Base-by-base conservation (phyloP, 1,140 invertebrate genomes). In the Grapholita molesta region DNA sequence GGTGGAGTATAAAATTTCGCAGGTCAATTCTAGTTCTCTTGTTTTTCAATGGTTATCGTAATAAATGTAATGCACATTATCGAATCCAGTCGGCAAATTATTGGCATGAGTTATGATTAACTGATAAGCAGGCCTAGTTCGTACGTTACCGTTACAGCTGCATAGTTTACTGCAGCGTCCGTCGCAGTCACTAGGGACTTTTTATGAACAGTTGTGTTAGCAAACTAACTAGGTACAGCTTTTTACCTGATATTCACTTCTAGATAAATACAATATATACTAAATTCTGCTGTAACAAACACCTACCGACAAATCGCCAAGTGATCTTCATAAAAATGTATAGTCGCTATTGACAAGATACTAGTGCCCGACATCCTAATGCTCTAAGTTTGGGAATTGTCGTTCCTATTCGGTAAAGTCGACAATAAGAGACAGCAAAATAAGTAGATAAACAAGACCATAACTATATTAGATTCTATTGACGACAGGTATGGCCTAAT, bases 171-270 rank as follows among this genome's bases (percentile, higher is more conserved):
- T 64, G 42, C 68, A 68, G 11, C 53, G 30, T 28, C 11, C 15
- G 25, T 64, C 23, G 64, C 28, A 52, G 64, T 67, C 72, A 65
- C 72, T 25, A 21, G 70, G 69, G 68, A 74, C 42, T 68, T 77
- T 72, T 70, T 69, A 71, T 73, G 64, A 71, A 52, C 67, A 15
- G 33, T n/a, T 38, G 12, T 72, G 66, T 72, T 72, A 70, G 68
- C 70, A 68, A 72, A 74, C 70, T 72, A 38, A 38, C 3, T 4
- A 38, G n/a, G 35, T 38, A 72, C 67, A 64, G 67, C 68, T 74
- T 73, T 76, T 71, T 71, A 35, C 64, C 15, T 68, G 69, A 70
- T 48, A 28, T 25, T 33, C 28, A 25, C 66, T 72, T 70, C 52
- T 33, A 71, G 61, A 64, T 73, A 42, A 67, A n/a, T 48, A 8